Conservation (phyloP, 2,797 vertebrate species). For the Notamacropus eugenii region DNA sequence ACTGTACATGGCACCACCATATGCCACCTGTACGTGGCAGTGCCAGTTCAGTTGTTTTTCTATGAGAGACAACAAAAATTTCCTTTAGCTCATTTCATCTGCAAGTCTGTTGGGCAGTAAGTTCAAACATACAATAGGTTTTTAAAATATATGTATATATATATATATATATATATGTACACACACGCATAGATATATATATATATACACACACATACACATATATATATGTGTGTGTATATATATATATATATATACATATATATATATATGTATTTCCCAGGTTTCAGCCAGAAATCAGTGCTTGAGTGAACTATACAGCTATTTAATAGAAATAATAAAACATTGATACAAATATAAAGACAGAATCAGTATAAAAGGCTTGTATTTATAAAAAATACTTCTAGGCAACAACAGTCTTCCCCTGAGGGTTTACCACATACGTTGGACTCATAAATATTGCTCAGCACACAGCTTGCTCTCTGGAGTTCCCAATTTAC, state of each 20-base stretch:
- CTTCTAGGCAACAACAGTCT: slow-evolving; percentile 93
- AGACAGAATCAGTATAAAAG: slow-evolving; percentile 91
- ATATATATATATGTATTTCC: slow-evolving; percentile 67
- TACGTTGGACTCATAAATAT: slow-evolving; percentile 90
- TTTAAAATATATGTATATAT: slow-evolving; percentile 56
- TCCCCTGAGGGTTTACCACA: slow-evolving; percentile 97
- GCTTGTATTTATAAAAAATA: slow-evolving; percentile 96
- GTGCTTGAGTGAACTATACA: slow-evolving; percentile 95
- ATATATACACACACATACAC: slow-evolving; percentile 23
- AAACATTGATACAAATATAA: slow-evolving; percentile 90
- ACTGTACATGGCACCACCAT: not conserved
- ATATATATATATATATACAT: slow-evolving; percentile 52
- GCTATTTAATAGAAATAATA: slow-evolving; percentile 91
- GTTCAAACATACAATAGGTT: slow-evolving; percentile 78
- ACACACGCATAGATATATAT: slow-evolving; percentile 46
- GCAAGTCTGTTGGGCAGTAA: slow-evolving; percentile 70
- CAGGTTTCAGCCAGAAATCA: slow-evolving; percentile 91
- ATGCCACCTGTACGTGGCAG: slow-evolving; percentile 26
- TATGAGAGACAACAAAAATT: slow-evolving; percentile 35
- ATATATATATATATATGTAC: slow-evolving; percentile 45
- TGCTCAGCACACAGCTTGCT: slow-evolving; percentile 87
- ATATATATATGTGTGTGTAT: too few species aligned
- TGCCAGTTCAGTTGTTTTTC: slow-evolving; percentile 59
- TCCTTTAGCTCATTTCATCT: slow-evolving; percentile 73
- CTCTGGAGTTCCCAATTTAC: slow-evolving; percentile 85